Base-by-base conservation (phyloP, 2,888 invertebrate species). In the Agonum fuliginosum region DNA sequence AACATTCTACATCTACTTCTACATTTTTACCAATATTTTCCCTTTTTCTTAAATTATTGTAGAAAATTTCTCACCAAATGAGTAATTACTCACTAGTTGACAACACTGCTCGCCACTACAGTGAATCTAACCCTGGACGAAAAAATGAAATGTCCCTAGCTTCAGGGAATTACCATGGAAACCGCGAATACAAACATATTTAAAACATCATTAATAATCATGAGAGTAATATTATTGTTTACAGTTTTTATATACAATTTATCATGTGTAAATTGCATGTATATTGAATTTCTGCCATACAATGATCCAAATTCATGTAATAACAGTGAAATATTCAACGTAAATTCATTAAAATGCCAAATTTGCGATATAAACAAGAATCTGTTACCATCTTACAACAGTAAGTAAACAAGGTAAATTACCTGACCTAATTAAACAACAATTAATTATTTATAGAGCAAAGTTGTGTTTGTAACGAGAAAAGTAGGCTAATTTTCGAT, bases 281-380 rank as follows among this genome's bases (percentile, higher is more conserved):
- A 14, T 34, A 22, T 54, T 2, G 73, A 73, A 58, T 14, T 58
- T n/a, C 12, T 58, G 22, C 8, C 51, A 8, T 73, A 73, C 41
- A 41, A 22, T 54, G 73, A 73, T 19, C 41, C 41, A 37, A 51
- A 14, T 24, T 4, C 19, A 37, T 79, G 79, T 54, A 79, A 79
- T 46, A 34, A 34, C 17, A 72, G 62, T 75, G 78, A 79, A 78
- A 78, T 74, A 65, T 78, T 73, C 30, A 75, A 89, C 83, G 80
- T 87, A 43, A 85, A 87, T 80, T 84, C 84, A 24, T 87, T 91
- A 77, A 85, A 86, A 54, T 91, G 91, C 82, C 79, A 83, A 19
- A 80, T 85, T 0, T 91, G 91, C 82, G 84, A 87, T 80, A 46
- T 78, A n/a, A 85, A 82, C 14, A 84, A 84, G 80, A 83, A 86